A percentile compares a stretch with the other conserved stretches of the same genome.
These are phyloP conservation scores for Rhadinocentrus ornatus DNA, from an alignment of 2,797 vertebrate genomes.

Conservation along the genomic window DNA sequence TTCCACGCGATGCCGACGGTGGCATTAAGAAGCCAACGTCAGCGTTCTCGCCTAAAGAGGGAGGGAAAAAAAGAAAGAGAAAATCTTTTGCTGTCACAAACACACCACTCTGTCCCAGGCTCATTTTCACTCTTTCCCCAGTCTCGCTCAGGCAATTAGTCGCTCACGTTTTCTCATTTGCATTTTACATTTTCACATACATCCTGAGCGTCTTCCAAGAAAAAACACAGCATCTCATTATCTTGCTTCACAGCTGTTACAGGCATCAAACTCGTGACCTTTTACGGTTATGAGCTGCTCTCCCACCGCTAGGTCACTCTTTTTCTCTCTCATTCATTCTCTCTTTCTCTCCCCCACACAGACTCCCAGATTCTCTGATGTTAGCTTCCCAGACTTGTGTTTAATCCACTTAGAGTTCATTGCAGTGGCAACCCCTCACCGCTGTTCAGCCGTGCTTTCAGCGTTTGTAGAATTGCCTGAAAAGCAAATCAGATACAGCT, in stretches of 20 bases:
- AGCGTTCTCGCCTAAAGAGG: not conserved
- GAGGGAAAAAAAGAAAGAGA: conserved; percentile 45
- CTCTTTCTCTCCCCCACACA: conserved; percentile 12
- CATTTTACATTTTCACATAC: conserved; percentile 71
- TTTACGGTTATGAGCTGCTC: conserved; percentile 57
- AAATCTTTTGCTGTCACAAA: conserved; percentile 57
- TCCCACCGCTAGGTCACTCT: conserved; percentile 45
- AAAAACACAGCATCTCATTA: conserved; percentile 61
- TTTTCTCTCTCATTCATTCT: conserved; percentile 26
- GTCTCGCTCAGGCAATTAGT: conserved; percentile 67
- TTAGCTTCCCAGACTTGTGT: conserved; percentile 64
- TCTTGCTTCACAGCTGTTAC: conserved; percentile 64
- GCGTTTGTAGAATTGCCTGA: conserved; percentile 56
- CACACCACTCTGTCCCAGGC: conserved; percentile 34
- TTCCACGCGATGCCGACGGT: conserved; percentile 63
- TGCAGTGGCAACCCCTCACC: conserved; percentile 43
- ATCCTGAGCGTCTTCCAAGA: conserved; percentile 36
- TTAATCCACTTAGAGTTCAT: conserved; percentile 65
- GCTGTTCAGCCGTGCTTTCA: conserved; percentile 56
- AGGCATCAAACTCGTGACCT: conserved; percentile 63
- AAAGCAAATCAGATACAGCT: conserved; percentile 66
- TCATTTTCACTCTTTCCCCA: conserved; percentile 36
- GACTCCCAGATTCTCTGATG: conserved; percentile 40
- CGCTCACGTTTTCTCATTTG: conserved; percentile 67
- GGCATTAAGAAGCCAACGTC: conserved; percentile 68